Base-by-base conservation (phyloP, 1,140 invertebrate genomes). In the Parapsyche elsis region DNA sequence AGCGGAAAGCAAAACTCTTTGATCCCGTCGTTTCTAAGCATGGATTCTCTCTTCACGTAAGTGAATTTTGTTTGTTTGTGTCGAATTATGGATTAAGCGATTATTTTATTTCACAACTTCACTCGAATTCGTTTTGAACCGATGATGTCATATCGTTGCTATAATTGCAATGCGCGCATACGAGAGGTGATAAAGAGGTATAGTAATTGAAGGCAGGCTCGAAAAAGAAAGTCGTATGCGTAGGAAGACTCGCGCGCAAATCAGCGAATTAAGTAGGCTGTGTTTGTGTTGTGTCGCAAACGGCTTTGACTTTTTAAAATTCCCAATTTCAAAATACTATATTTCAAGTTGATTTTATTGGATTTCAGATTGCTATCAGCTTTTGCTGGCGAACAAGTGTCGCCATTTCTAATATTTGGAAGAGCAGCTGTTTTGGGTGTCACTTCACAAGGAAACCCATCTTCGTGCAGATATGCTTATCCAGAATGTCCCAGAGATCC, bases 341-440 rank as follows among this genome's bases (percentile, higher is more conserved):
- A 9, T 73, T 73, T 45, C 16, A 73, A 71, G 19, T 24, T 1
- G 4, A 67, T 67, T 23, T 75, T 7, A 38, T 38, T 38, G 7
- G 7, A 38, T 82, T 88, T 1, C 85, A 90, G 86, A 83, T 89
- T 84, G 86, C 87, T 87, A 79, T 87, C 86, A 84, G 90, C 78
- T 26, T 80, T 83, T 23, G 71, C 80, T 0, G 71, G 80, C 38
- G 76, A 81, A 38, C 75, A 77, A 81, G 78, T 83, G 10, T 93
- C 92, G 1, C 93, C 94, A 0, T 85, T 94, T 14, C 87, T 94
- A 14, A 89, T 89, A 46, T 95, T 95, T 80, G 94, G 93, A 0
- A 90, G 92, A 85, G 94, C 94, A 0, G 92, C 92, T 0, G 86
- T 95, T 30, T 88, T 95, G 1, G 94, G 94, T 0, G 91, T 94